phyloP scores from a whole-genome alignment of 2,113 vertebrate genomes.

The Pimephales promelas region DNA sequence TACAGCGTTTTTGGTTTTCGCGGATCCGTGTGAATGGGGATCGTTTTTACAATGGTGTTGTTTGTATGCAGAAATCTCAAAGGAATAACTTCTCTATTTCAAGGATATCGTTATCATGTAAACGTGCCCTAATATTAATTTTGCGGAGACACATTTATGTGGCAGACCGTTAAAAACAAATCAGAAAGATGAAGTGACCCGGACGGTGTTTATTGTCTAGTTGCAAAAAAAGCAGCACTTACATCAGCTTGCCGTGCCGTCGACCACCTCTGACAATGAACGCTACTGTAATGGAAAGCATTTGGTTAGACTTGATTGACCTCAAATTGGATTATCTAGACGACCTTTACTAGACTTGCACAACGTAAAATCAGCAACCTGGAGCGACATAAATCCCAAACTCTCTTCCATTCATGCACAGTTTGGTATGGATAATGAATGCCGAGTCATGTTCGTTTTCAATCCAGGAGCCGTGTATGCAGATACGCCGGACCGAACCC shows the following conservation, averaged over 20 bases:
- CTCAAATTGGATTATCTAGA: conserved; percentile 3
- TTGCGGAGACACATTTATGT: too few relatives aligned
- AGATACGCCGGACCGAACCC: conserved; percentile 48
- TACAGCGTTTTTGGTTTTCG: too few relatives aligned
- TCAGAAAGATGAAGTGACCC: too few relatives aligned
- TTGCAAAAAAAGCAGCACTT: not conserved
- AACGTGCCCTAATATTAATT: too few relatives aligned
- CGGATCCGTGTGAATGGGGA: too few relatives aligned
- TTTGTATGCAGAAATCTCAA: too few relatives aligned
- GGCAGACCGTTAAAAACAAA: too few relatives aligned
- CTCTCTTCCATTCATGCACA: not conserved
- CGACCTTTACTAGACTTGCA: conserved; percentile 16
- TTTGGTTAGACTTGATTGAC: not conserved
- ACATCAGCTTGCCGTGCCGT: not conserved
- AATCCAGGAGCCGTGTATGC: conserved; percentile 47
- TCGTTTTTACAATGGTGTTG: too few relatives aligned
- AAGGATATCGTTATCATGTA: too few relatives aligned
- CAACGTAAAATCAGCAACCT: conserved; percentile 9
- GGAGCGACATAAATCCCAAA: conserved; percentile 29
- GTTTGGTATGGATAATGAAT: conserved; percentile 39
- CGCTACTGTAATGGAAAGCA: conserved; percentile 14
- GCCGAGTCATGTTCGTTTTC: conserved; percentile 36
- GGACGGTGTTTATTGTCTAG: not conserved
- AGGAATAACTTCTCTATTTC: too few relatives aligned
- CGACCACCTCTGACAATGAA: not conserved